phyloP scores from a whole-genome alignment of 2,888 invertebrate species.

The Drepanosiphum platanoidis region DNA sequence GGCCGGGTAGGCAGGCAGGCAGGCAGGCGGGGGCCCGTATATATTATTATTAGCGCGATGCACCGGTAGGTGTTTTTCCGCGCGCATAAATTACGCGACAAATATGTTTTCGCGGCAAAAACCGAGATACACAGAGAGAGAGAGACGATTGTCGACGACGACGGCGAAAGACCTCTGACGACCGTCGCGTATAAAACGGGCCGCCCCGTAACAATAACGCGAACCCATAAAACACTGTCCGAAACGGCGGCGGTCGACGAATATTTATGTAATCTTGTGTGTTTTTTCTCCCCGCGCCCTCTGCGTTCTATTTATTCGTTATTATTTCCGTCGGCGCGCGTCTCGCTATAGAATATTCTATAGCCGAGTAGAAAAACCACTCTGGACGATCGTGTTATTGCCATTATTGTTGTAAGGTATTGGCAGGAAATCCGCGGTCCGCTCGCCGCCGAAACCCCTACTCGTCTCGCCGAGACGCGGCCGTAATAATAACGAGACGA shows the following conservation, averaged over 20 bases:
- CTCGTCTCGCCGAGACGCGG: neutral
- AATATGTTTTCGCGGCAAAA: conserved; percentile 49
- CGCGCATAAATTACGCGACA: conserved; percentile 56
- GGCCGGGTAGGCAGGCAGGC: neutral
- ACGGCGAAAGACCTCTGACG: conserved; percentile 18
- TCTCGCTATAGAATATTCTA: too few relatives aligned
- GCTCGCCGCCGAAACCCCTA: neutral
- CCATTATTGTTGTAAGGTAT: neutral
- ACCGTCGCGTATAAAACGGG: neutral
- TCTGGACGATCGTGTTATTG: neutral
- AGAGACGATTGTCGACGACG: neutral
- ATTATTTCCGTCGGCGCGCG: neutral
- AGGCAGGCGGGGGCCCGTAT: conserved; percentile 17
- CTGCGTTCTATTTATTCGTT: neutral
- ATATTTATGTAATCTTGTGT: conserved; percentile 46
- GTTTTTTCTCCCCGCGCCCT: neutral
- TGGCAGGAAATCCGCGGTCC: neutral
- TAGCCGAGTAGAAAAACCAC: conserved; percentile 11
- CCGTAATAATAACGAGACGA: neutral
- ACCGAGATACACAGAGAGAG: neutral
- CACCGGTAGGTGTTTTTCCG: conserved; percentile 51
- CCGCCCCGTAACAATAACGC: neutral
- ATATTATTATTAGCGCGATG: conserved; percentile 50
- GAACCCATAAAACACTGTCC: conserved; percentile 59
- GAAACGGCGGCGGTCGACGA: conserved; percentile 30